A percentile compares a stretch with the other conserved stretches of the same genome.
phyloP scores from a whole-genome alignment of 2,888 invertebrate species.

The Drosophila emarginata region DNA sequence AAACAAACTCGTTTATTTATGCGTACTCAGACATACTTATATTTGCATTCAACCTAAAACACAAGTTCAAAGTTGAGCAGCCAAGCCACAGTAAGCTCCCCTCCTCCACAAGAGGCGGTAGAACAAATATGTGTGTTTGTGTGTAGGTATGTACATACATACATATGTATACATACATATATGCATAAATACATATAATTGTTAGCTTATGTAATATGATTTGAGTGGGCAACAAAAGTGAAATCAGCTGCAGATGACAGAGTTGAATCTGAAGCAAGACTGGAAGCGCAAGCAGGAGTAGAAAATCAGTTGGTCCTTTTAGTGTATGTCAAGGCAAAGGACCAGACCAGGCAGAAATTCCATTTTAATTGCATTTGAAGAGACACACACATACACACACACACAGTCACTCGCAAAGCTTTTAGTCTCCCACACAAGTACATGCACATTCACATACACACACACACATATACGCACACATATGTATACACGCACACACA shows the following conservation, averaged over 20 bases:
- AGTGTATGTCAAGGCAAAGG: slow-evolving; percentile 3
- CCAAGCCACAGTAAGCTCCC: slow-evolving; percentile 8
- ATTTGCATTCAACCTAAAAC: slow-evolving; percentile 20
- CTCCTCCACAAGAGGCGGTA: background rate
- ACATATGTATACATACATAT: no score
- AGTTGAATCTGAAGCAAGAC: background rate
- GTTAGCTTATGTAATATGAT: slow-evolving; percentile 43
- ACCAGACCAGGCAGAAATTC: slow-evolving; percentile 24
- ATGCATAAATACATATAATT: slow-evolving; percentile 42
- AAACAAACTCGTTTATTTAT: background rate
- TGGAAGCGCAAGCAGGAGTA: background rate
- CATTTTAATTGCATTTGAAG: slow-evolving; percentile 46
- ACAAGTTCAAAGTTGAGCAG: slow-evolving; percentile 43
- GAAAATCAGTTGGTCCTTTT: background rate
- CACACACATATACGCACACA: background rate
- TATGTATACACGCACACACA: background rate
- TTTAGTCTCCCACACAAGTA: no score
- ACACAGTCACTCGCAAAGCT: background rate
- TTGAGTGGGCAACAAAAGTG: slow-evolving; percentile 9
- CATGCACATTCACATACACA: background rate
- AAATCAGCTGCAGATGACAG: background rate
- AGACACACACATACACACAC: slow-evolving; percentile 6
- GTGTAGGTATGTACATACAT: background rate
- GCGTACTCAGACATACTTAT: background rate
- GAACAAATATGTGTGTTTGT: no score